phyloP scores from a whole-genome alignment of 2,888 invertebrate species.

The Pyrochroa serraticornis region DNA sequence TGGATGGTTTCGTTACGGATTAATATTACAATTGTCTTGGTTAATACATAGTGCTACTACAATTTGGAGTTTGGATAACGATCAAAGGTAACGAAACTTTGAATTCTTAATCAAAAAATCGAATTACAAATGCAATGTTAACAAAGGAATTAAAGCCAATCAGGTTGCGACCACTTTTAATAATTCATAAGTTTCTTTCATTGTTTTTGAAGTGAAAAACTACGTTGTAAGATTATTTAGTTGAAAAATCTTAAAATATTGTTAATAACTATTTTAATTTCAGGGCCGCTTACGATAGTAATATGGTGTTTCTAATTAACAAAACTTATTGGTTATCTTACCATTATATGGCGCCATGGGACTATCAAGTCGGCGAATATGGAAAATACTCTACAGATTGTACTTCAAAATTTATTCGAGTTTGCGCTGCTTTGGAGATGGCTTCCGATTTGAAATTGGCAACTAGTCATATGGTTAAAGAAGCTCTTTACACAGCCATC shows the following conservation, averaged over 20 bases:
- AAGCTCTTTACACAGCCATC: slow-evolving; percentile 66
- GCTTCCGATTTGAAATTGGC: slow-evolving; percentile 70
- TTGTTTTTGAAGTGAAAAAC: too few species aligned
- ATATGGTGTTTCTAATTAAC: slow-evolving; percentile 74
- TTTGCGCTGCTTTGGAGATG: slow-evolving; percentile 72
- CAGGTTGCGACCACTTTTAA: too few species aligned
- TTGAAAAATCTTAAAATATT: too few species aligned
- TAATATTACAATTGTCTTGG: slow-evolving; percentile 71
- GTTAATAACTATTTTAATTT: slow-evolving; percentile 20
- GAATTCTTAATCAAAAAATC: too few species aligned
- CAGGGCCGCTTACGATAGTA: slow-evolving; percentile 74
- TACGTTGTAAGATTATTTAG: too few species aligned
- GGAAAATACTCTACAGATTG: slow-evolving; percentile 76
- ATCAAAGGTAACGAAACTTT: slow-evolving; percentile 67
- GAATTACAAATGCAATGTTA: too few species aligned
- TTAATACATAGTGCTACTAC: slow-evolving; percentile 75
- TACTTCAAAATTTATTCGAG: slow-evolving; percentile 70
- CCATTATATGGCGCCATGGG: slow-evolving; percentile 78
- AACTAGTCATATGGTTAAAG: slow-evolving; percentile 66
- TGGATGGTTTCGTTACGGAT: slow-evolving; percentile 71
- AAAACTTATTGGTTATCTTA: slow-evolving; percentile 83
- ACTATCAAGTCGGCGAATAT: slow-evolving; percentile 83
- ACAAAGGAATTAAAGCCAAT: too few species aligned
- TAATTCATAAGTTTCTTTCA: too few species aligned
- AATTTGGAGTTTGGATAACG: slow-evolving; percentile 74